Percentiles rank a stretch among this genome's conserved stretches.
Conservation (phyloP, 1,140 invertebrate genomes). For the Papilio aristodemus region DNA sequence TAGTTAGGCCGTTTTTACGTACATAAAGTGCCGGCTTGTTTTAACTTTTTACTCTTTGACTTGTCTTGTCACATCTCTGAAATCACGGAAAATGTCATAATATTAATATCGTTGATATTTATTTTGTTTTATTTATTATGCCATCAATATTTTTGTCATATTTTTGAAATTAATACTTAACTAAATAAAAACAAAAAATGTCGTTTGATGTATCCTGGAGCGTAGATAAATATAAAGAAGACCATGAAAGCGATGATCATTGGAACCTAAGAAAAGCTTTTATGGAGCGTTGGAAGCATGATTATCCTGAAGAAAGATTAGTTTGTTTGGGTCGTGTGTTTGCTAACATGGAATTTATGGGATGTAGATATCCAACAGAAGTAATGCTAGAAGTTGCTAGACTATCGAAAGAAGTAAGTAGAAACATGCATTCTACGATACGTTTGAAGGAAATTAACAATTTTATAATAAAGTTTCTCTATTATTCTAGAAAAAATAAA, state of each 20-base stretch:
- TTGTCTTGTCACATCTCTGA: too few relatives aligned
- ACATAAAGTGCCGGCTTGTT: too few relatives aligned
- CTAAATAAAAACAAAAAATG: conserved; percentile 46
- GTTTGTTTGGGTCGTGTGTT: conserved; percentile 92
- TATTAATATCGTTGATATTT: too few relatives aligned
- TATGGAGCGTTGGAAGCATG: conserved; percentile 85
- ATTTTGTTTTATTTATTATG: not conserved
- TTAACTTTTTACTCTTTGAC: too few relatives aligned
- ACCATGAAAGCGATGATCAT: conserved; percentile 90
- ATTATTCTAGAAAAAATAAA: not conserved
- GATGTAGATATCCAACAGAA: conserved; percentile 85
- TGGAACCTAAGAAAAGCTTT: conserved; percentile 90
- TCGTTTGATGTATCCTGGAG: conserved; percentile 80
- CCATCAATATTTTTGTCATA: conserved; percentile 23
- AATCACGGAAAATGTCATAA: too few relatives aligned
- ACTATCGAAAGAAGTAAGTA: conserved; percentile 76
- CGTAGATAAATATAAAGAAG: conserved; percentile 84
- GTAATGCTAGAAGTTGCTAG: conserved; percentile 81
- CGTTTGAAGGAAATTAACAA: not conserved
- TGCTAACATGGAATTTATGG: conserved; percentile 90
- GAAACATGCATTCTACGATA: not conserved
- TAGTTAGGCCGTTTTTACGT: too few relatives aligned
- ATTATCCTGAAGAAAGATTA: conserved; percentile 87
- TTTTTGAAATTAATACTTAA: conserved; percentile 24
- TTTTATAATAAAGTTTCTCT: not conserved